Conservation (phyloP, 2,888 invertebrate species). For the Mayetiola destructor region DNA sequence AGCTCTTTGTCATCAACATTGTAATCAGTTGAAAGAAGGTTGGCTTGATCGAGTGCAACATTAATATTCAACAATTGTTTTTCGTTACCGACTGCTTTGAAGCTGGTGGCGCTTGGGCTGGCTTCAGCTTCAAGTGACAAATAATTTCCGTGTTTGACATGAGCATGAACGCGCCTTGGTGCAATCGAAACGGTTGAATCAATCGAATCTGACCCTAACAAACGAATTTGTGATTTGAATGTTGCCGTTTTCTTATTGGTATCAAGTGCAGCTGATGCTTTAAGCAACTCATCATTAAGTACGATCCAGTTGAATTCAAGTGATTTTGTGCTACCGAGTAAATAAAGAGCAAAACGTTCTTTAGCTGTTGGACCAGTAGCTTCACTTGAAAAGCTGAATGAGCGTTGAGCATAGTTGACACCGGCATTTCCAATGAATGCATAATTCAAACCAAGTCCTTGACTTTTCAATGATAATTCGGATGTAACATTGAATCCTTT, state of each 20-base stretch:
- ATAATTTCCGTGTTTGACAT: constrained; percentile 23
- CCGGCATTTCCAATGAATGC: constrained; percentile 25
- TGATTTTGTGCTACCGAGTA: constrained; percentile 29
- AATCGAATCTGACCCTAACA: constrained; percentile 14
- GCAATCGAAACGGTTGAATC: neutral
- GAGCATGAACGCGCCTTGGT: constrained; percentile 21
- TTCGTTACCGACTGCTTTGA: constrained; percentile 22
- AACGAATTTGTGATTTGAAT: constrained; percentile 20
- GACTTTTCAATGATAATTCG: constrained; percentile 34
- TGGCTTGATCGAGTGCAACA: constrained; percentile 27
- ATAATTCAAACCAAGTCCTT: constrained; percentile 31
- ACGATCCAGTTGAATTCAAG: constrained; percentile 23
- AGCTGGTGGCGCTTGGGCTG: constrained; percentile 26
- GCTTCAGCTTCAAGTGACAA: constrained; percentile 25
- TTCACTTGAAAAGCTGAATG: constrained; percentile 28
- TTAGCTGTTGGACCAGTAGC: constrained; percentile 26
- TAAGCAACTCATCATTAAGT: constrained; percentile 26
- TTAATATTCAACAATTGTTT: constrained; percentile 27
- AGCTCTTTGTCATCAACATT: constrained; percentile 26
- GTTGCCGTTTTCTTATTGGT: constrained; percentile 23
- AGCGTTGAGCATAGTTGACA: constrained; percentile 25
- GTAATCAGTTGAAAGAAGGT: constrained; percentile 29
- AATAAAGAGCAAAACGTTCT: constrained; percentile 27
- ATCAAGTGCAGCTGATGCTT: constrained; percentile 23
- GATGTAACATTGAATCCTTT: constrained; percentile 35